A percentile compares a stretch with the other conserved stretches of the same genome.
Evolutionary conservation across 2,797 vertebrate species (phyloP).

Genomic region (Sitta carolinensis): DNA sequence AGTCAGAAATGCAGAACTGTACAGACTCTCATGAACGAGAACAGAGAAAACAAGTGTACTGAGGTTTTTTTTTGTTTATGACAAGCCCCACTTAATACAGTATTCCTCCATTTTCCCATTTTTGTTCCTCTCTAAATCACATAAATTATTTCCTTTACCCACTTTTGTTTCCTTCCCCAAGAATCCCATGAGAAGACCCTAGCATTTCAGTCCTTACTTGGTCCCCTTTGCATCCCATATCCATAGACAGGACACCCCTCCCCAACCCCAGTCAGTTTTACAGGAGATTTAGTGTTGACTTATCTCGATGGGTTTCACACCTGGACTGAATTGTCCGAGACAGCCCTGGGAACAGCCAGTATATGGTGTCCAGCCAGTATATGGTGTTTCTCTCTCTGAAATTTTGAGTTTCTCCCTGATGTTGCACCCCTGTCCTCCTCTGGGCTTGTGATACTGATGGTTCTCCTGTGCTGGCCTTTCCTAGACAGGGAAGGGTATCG

Average conservation of each 20-base stretch:
- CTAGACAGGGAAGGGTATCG: background rate
- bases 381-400: background rate
- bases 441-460: background rate
- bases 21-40: background rate
- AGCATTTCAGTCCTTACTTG: background rate
- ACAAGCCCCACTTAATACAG: background rate
- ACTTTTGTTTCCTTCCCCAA: background rate
- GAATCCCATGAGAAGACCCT: background rate
- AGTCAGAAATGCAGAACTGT: background rate
- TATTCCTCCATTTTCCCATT: background rate
- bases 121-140: background rate
- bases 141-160: background rate
- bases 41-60: background rate
- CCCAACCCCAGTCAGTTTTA: fast-evolving
- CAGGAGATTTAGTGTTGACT: background rate
- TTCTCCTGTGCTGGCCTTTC: background rate
- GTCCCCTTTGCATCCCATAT: background rate
- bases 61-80: background rate
- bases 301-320: background rate
- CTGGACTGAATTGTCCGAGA: background rate
- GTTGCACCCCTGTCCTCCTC: background rate
- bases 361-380: background rate
- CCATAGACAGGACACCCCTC: fast-evolving
- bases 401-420: background rate
- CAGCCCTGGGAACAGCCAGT: background rate